These are phyloP conservation scores for Ophiothrix spiculata DNA, from an alignment of 35 echinoderm and acorn worm genomes.

Conservation along the genomic window DNA sequence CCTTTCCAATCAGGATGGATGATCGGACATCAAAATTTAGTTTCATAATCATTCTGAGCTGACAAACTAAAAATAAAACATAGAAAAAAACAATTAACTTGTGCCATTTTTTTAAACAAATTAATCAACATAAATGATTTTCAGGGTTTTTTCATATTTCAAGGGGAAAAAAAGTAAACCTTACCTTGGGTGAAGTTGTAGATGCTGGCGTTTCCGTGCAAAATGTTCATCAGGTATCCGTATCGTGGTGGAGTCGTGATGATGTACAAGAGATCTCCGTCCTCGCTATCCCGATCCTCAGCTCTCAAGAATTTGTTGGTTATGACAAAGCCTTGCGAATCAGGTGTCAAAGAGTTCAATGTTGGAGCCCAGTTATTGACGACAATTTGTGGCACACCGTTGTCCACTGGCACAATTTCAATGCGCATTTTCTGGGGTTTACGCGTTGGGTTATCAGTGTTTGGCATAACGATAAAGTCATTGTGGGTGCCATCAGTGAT, in stretches of 20 bases:
- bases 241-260: conserved; percentile 76
- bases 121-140: neutral
- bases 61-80: too few relatives aligned
- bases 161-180: neutral
- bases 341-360: conserved; percentile 58
- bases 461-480: conserved; percentile 81
- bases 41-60: too few relatives aligned
- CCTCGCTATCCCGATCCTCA: conserved; percentile 90
- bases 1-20: too few relatives aligned
- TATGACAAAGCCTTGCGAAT: conserved; percentile 82
- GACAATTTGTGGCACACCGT: conserved; percentile 88
- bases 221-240: conserved; percentile 86
- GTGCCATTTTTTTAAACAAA: too few relatives aligned
- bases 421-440: conserved; percentile 81
- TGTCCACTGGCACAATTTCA: conserved; percentile 77
- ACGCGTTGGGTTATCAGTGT: conserved; percentile 59
- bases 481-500: conserved; percentile 93
- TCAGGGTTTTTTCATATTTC: neutral
- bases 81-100: too few relatives aligned
- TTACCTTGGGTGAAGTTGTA: conserved; percentile 98
- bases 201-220: conserved; percentile 83
- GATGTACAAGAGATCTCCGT: conserved; percentile 58
- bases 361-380: conserved; percentile 93
- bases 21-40: too few relatives aligned
- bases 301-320: conserved; percentile 96